These are phyloP conservation scores for Villa cingulata DNA, from an alignment of 2,888 invertebrate genomes.

Conservation along the genomic window DNA sequence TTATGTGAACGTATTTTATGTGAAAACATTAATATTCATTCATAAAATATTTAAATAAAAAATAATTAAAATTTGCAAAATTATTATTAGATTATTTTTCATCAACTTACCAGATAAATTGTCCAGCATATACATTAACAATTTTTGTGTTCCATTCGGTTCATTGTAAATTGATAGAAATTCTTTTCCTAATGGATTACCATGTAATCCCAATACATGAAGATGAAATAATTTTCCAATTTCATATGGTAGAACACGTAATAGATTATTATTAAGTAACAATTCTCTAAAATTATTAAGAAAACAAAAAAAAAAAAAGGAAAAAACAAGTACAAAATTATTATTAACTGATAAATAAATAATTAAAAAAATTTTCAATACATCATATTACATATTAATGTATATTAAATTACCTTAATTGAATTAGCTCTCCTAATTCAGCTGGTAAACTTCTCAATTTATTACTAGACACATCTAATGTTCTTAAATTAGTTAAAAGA, in stretches of 20 bases:
- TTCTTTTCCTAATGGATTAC: constrained; percentile 89
- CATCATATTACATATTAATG: too few species aligned
- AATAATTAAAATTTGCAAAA: too few species aligned
- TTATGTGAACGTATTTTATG: too few species aligned
- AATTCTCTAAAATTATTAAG: constrained; percentile 87
- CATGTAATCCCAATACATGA: constrained; percentile 80
- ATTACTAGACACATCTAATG: constrained; percentile 87
- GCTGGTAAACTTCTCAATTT: constrained; percentile 88
- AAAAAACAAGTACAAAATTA: constrained; percentile 6
- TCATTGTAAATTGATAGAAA: constrained; percentile 84
- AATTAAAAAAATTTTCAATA: too few species aligned
- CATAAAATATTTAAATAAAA: too few species aligned
- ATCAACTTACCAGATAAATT: constrained; percentile 73
- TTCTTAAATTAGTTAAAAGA: constrained; percentile 66
- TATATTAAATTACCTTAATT: constrained; percentile 59
- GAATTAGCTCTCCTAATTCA: constrained; percentile 92
- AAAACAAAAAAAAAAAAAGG: constrained; percentile 12
- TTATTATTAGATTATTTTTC: background rate
- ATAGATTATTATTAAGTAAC: constrained; percentile 83
- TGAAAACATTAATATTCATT: too few species aligned
- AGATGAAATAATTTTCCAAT: constrained; percentile 95
- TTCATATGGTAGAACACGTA: constrained; percentile 90
- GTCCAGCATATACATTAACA: constrained; percentile 89
- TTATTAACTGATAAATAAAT: too few species aligned
- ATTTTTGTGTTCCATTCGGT: constrained; percentile 85